Conservation (phyloP, 2,888 invertebrate species). For the Ennomos fuscantarius region DNA sequence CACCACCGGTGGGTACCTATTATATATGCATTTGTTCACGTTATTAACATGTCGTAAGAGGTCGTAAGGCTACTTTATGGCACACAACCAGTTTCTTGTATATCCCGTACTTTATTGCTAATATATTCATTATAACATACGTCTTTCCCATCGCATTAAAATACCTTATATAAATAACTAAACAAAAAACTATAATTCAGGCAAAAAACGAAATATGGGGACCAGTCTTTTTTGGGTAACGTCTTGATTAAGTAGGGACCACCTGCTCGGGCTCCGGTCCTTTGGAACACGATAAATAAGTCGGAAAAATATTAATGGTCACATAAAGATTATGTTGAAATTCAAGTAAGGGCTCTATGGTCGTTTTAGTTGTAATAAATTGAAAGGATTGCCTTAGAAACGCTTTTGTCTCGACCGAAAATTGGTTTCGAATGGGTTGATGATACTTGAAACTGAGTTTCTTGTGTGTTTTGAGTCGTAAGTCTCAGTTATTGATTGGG, state of each 20-base stretch:
- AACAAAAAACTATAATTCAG: constrained; percentile 79
- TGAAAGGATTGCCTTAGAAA: constrained; percentile 54
- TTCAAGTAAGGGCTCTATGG: constrained; percentile 68
- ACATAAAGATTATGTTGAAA: constrained; percentile 77
- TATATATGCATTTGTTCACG: constrained; percentile 64
- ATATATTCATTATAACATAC: constrained; percentile 80
- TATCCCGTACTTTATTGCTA: constrained; percentile 70
- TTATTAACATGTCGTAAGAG: constrained; percentile 73
- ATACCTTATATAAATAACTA: constrained; percentile 74
- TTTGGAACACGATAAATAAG: constrained; percentile 77
- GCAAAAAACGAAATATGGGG: constrained; percentile 75
- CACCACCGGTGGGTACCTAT: constrained; percentile 49
- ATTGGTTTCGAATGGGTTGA: constrained; percentile 35
- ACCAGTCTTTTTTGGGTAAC: constrained; percentile 77
- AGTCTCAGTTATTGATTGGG: constrained; percentile 30
- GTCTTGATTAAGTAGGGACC: constrained; percentile 85
- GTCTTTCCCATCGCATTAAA: constrained; percentile 80
- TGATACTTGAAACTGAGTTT: constrained; percentile 31
- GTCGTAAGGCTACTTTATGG: constrained; percentile 67
- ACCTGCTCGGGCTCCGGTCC: constrained; percentile 73
- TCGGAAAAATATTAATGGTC: constrained; percentile 74
- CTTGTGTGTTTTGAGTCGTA: constrained; percentile 30
- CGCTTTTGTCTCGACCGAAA: constrained; percentile 60
- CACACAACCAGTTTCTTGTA: constrained; percentile 65
- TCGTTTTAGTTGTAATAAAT: constrained; percentile 62